Percentiles rank a stretch among this genome's conserved stretches.
These are phyloP conservation scores for Apodemia mormo DNA, from an alignment of 2,888 invertebrate species.

Conservation along the genomic window DNA sequence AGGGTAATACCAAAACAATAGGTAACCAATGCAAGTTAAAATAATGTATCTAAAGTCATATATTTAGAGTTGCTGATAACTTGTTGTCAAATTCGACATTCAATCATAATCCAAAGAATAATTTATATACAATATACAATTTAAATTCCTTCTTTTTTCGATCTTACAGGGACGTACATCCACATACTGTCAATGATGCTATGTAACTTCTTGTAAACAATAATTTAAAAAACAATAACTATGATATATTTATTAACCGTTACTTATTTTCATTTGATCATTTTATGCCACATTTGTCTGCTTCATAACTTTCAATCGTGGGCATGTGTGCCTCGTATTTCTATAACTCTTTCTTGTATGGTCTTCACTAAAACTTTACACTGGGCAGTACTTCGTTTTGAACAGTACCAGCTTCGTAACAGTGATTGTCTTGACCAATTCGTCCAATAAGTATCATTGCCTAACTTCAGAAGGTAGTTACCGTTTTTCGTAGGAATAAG, in stretches of 20 bases:
- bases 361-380: constrained; percentile 46
- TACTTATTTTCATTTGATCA: not conserved
- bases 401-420: constrained; percentile 48
- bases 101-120: not conserved
- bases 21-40: too few species aligned
- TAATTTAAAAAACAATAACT: not conserved
- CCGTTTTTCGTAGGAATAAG: constrained; percentile 38
- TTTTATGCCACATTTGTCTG: not conserved
- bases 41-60: too few species aligned
- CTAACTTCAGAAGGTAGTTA: constrained; percentile 43
- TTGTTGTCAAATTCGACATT: too few species aligned
- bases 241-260: not conserved
- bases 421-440: constrained; percentile 39
- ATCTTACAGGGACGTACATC: not conserved
- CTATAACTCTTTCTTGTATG: constrained; percentile 36
- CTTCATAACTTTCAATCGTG: constrained; percentile 32
- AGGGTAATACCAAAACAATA: too few species aligned
- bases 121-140: not conserved
- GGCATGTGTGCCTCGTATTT: constrained; percentile 41
- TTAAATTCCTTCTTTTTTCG: not conserved
- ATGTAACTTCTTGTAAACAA: not conserved
- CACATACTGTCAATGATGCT: not conserved
- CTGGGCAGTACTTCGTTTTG: constrained; percentile 43
- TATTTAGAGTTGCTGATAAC: too few species aligned
- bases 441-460: constrained; percentile 46